Evolutionary conservation across 2,797 vertebrate genomes (phyloP).

Genomic region (Atherinosoma microstoma): DNA sequence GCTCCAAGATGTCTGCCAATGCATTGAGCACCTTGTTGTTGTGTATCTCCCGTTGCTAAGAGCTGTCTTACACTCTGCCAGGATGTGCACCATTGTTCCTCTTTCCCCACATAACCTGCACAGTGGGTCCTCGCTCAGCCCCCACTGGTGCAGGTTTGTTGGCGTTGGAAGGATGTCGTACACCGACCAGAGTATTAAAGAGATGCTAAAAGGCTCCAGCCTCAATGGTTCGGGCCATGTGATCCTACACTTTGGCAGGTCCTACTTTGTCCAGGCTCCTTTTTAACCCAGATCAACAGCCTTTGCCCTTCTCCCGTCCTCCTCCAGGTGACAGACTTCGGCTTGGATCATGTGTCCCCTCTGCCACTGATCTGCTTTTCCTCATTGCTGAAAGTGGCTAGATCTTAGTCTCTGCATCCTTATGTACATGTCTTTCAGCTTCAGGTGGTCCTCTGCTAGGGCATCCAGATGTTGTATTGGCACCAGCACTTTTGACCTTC

Average conservation of each 20-base stretch:
- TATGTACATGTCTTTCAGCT: background rate
- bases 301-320: background rate
- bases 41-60: background rate
- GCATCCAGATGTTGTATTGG: background rate
- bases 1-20: background rate
- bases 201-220: constrained; percentile 4
- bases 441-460: background rate
- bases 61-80: background rate
- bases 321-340: too few relatives aligned
- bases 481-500: background rate
- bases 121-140: background rate
- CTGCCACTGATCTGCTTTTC: background rate
- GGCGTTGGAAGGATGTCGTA: background rate
- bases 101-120: background rate
- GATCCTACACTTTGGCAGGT: background rate
- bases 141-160: background rate
- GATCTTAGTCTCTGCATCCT: background rate
- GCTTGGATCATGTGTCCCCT: background rate
- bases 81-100: background rate
- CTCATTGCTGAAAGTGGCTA: background rate
- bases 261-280: background rate
- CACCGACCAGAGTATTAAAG: background rate
- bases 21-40: background rate
- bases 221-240: background rate
- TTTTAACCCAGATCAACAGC: background rate